Base-by-base conservation (phyloP, 92 coral and sea anemone species). In the Phenganax marumi region DNA sequence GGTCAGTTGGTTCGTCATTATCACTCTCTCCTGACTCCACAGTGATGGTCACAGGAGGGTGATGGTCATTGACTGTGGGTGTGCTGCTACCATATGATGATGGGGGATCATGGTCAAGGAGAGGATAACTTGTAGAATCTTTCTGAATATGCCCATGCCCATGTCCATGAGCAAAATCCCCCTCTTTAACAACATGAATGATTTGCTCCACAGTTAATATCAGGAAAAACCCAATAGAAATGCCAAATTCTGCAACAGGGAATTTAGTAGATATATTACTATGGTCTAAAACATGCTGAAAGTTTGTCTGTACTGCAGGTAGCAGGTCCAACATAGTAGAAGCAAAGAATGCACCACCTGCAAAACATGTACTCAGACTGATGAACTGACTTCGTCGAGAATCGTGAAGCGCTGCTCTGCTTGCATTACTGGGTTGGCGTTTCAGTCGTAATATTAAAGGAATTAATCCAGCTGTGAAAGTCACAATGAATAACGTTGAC, bases 331-430 rank as follows among this genome's bases (percentile, higher is more conserved):
- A 89, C 74, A 96, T 72, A 56, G 96, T 90, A 3, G 99, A 92
- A 8, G 97, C 99, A 64, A 96, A 87, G 79, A 96, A 96, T 12
- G 91, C 97, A 17, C 99, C 99, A 2, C 97, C 99, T 8, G 99
- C 99, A 72, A 96, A 96, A 80, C 99, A 96, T 68, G 91, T 96
- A 26, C 96, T 84, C 73, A 51, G 68, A 63, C 97, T 91, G 43
- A 96, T 81, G 68, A 92, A 24, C 53, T 86, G 68, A 7, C 56
- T 75, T 39, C 89, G 86, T 25, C 83, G 78, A 8, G 18, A 60
- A 50, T 73, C 84, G n/a, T 25, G 54, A 3, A 24, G 50, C 6
- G 70, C 54, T 23, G 8, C 8, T 14, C 19, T 25, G 54, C 63
- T 47, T 52, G 21, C 26, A 49, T 61, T 57, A 46, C 52, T 78